Evolutionary conservation across 2,888 invertebrate species (phyloP), one percentile per base, ranked within the genome.

Genomic region (Drosophila paracracens): DNA sequence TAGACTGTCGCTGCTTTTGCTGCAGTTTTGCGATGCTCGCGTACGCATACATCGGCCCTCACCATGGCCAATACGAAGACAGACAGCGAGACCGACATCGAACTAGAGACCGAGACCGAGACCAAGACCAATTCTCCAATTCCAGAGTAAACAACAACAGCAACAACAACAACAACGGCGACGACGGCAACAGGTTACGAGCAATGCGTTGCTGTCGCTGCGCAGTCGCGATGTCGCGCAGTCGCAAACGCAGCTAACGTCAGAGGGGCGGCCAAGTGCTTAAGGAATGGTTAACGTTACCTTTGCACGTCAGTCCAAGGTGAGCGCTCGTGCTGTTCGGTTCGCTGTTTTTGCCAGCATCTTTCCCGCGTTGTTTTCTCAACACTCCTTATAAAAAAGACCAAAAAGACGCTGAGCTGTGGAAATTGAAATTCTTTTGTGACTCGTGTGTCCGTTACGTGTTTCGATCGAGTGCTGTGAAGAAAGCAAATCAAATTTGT

Each of bases 241-340:
- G 72, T 66, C 62, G 64, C 70, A 60, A 69, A n/a, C n/a, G 13
- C 58, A 38, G 59, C 67, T 27, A 70, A 25, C 68, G 74, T 46
- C 75, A 61, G 61, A 59, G 46, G 21, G 13, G 74, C 71, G 65
- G 53, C 77, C 82, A 88, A 92, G 83, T 88, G 92, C 92, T 92
- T 91, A 92, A 92, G 92, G 89, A 92, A 92, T 91, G 91, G 90
- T 91, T 89, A 91, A 86, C 83, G 89, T 86, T 90, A 90, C 83
- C 89, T 86, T 84, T 73, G 83, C 85, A 81, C 70, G 89, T 88
- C 92, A 92, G 92, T 92, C 89, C 88, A 92, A 92, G 91, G 91
- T 90, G 91, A 92, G 88, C 92, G 80, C 87, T 92, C 89, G 92
- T 91, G 90, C 89, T 86, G 92, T 89, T 83, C 92, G 92, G 92